Evolutionary conservation across 2,888 invertebrate species (phyloP).

Genomic region (Sinodicranocentrus sp.): DNA sequence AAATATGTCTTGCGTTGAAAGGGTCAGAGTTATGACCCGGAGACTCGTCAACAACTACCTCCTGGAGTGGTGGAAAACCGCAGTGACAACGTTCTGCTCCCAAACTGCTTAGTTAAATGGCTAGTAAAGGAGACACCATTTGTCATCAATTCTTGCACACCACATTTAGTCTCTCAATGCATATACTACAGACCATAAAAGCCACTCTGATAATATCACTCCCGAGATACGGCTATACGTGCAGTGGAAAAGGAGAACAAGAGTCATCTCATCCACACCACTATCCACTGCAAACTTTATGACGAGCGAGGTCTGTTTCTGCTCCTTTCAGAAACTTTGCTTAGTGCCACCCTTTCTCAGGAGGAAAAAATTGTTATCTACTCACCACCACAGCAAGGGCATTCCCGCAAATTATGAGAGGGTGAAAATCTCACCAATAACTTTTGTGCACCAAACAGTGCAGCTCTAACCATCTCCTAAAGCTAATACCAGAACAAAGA

Average conservation of each 20-base stretch:
- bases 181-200: conserved; percentile 77
- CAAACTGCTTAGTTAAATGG: conserved; percentile 76
- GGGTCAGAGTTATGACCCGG: conserved; percentile 77
- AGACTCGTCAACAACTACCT: conserved; percentile 76
- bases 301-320: too few species aligned
- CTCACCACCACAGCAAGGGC: too few species aligned
- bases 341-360: too few species aligned
- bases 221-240: conserved; percentile 69
- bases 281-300: too few species aligned
- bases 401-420: too few species aligned
- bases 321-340: too few species aligned
- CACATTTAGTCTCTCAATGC: conserved; percentile 77
- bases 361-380: too few species aligned
- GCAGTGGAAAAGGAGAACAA: background rate
- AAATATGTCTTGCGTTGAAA: conserved; percentile 71
- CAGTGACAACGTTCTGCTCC: conserved; percentile 69
- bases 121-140: conserved; percentile 77
- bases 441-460: too few species aligned
- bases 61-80: conserved; percentile 77
- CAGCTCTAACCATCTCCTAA: too few species aligned
- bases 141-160: conserved; percentile 77
- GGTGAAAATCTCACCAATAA: too few species aligned
- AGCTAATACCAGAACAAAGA: too few species aligned
- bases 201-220: conserved; percentile 76
- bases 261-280: conserved; percentile 12